A percentile compares a stretch with the other conserved stretches of the same genome.
These are phyloP conservation scores for Nudaria mundana DNA, from an alignment of 2,888 invertebrate species.

Conservation along the genomic window DNA sequence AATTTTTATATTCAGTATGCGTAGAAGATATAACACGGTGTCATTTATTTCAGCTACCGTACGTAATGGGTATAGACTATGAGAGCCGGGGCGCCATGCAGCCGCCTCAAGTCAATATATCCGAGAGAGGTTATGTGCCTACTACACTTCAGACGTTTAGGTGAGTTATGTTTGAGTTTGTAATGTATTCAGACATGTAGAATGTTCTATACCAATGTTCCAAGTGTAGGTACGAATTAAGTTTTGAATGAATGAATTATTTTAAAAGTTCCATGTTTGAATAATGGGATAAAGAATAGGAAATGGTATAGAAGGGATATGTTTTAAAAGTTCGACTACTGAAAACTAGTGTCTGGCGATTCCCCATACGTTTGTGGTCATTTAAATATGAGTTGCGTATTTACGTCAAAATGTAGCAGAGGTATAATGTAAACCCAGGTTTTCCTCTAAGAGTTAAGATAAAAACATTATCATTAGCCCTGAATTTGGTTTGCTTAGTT, in stretches of 20 bases:
- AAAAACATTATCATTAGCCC: too few species aligned
- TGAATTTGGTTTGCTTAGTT: too few species aligned
- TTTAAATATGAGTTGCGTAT: too few species aligned
- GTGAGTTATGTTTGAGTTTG: constrained; percentile 45
- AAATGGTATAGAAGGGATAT: too few species aligned
- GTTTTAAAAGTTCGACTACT: too few species aligned
- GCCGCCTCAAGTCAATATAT: constrained; percentile 91
- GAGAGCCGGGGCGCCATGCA: constrained; percentile 89
- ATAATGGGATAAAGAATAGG: too few species aligned
- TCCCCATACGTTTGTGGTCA: too few species aligned
- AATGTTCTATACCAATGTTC: background rate
- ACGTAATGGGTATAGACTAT: constrained; percentile 89
- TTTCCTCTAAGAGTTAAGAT: too few species aligned
- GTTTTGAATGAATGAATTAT: background rate
- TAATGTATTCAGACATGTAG: constrained; percentile 2
- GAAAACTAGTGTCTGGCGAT: too few species aligned
- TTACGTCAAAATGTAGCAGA: too few species aligned
- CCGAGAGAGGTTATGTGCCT: constrained; percentile 89
- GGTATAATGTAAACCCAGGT: too few species aligned
- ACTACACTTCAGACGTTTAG: constrained; percentile 88
- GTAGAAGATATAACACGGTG: constrained; percentile 30
- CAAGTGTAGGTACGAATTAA: background rate
- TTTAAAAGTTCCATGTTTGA: too few species aligned
- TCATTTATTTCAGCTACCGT: constrained; percentile 83
- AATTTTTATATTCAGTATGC: constrained; percentile 9